These are phyloP conservation scores for Cerceris rybyensis DNA, from an alignment of 2,888 invertebrate genomes.

Conservation along the genomic window DNA sequence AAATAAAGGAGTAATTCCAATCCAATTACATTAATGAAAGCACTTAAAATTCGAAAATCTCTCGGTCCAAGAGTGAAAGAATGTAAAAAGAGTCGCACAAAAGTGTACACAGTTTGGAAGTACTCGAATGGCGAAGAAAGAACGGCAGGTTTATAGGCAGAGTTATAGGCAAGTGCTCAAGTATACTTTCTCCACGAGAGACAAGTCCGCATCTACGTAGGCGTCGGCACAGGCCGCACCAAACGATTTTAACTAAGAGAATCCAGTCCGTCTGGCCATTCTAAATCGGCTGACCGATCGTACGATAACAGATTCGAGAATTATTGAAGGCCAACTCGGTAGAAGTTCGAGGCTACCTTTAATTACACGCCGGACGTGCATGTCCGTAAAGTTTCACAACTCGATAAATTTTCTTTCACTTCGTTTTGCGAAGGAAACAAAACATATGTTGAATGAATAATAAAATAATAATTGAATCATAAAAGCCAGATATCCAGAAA, in stretches of 20 bases:
- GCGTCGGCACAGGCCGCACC: constrained; percentile 47
- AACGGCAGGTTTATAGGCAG: constrained; percentile 28
- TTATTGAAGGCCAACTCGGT: not conserved
- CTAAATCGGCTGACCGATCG: not conserved
- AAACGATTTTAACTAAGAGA: constrained; percentile 34
- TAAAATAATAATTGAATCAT: no score
- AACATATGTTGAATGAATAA: no score
- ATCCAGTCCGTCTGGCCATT: constrained; percentile 13
- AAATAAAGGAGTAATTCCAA: no score
- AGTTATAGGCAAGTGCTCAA: constrained; percentile 49
- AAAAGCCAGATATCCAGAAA: no score
- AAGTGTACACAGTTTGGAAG: constrained; percentile 31
- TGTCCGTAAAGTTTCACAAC: no score
- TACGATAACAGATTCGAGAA: not conserved
- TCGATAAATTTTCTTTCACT: no score
- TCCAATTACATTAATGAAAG: no score
- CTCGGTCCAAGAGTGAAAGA: not conserved
- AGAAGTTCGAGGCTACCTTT: not conserved
- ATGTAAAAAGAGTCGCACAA: not conserved
- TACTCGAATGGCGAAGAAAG: constrained; percentile 20
- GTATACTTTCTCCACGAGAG: constrained; percentile 62
- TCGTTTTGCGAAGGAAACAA: no score
- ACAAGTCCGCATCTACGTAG: constrained; percentile 57
- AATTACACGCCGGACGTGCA: not conserved
- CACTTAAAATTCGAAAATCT: no score